Base-by-base conservation (phyloP, 1,140 invertebrate genomes). In the Drosophila insularis region DNA sequence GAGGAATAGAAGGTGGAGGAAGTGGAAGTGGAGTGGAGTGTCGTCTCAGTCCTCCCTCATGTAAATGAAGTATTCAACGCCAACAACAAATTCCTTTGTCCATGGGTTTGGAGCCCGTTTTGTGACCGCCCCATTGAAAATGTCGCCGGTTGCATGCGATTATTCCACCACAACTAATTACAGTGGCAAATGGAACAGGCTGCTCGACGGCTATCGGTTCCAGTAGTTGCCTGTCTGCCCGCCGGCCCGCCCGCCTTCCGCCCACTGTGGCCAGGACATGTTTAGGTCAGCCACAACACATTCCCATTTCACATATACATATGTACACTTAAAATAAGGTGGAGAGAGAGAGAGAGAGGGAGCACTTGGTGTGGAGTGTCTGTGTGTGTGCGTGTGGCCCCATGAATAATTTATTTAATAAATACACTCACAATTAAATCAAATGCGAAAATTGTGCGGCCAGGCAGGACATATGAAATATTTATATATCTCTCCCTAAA, bases 341-440 rank as follows among this genome's bases (percentile, higher is more conserved):
- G n/a, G 2, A 50, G 43, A 31, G 64, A 65, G 62, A 82, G 73
- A 78, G 2, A 50, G 43, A 31, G 64, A 65, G 62, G 80, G 73
- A 78, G 84, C 84, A 82, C 80, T 86, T 37, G 10, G 10, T 37
- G 10, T 50, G 23, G 23, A 4, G 7, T 2, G 7, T 21, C 2
- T 50, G 8, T 50, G 17, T 50, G 19, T 50, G 43, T 21, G 39
- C 17, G 80, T 71, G 65, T 63, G 66, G 72, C 68, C 54, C 67
- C 74, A 89, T 89, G 84, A 89, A 89, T 89, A 89, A 89, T 89
- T 89, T 89, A 89, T 89, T 89, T 89, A 89, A 89, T 89, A 89
- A 89, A 89, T 89, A 84, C 84, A 89, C 84, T 84, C 74, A 89
- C 80, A 89, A 84, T 89, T 84, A 89, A 89, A 89, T 89, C 84